These are phyloP conservation scores for Dendrocincla fuliginosa DNA, from an alignment of 2,797 vertebrate species.

Conservation along the genomic window DNA sequence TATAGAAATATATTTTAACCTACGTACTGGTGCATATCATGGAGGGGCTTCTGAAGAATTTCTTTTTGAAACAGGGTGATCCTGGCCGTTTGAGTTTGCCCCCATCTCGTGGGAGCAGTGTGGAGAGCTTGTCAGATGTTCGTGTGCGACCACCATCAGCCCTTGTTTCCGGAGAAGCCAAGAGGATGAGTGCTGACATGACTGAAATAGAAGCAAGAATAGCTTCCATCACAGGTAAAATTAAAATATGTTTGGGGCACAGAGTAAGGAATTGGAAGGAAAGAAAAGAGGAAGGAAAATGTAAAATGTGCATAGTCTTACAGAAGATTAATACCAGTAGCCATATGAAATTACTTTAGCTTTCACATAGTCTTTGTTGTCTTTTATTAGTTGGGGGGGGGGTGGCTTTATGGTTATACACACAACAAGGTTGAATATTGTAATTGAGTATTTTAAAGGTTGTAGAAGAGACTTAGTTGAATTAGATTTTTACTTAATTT, in stretches of 20 bases:
- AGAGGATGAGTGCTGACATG: conserved; percentile 95
- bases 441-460: neutral
- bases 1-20: neutral
- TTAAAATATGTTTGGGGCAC: neutral
- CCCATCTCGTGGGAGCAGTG: conserved; percentile 93
- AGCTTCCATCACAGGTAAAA: conserved; percentile 87
- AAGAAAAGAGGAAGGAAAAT: neutral
- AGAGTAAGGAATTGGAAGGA: neutral
- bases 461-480: neutral
- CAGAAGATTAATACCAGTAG: neutral
- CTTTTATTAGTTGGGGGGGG: neutral
- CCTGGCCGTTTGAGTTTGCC: conserved; percentile 87
- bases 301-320: neutral
- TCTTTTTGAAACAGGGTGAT: conserved; percentile 82
- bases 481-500: neutral
- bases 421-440: neutral
- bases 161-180: conserved; percentile 84
- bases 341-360: neutral
- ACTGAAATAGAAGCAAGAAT: conserved; percentile 94
- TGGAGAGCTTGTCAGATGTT: conserved; percentile 89
- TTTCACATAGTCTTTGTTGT: neutral
- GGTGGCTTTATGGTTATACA: neutral
- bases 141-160: conserved; percentile 80
- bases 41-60: neutral
- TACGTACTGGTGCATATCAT: neutral